Conservation (phyloP, 2,888 invertebrate species). For the Xanthorhoe designata region DNA sequence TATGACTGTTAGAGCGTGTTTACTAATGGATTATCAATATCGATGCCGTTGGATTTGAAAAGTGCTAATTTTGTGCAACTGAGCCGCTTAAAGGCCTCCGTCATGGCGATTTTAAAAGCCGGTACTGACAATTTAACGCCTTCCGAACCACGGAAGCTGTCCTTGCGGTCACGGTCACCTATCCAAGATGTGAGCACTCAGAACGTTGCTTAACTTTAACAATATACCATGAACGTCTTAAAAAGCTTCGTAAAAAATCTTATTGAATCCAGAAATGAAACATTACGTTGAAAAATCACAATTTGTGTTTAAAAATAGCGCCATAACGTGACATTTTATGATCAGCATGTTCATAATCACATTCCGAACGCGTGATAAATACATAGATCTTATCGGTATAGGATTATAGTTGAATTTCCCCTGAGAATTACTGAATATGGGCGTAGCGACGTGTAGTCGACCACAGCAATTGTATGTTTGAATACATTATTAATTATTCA, state of each 20-base stretch:
- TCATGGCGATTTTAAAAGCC: too few relatives aligned
- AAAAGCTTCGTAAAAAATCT: too few relatives aligned
- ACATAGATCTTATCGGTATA: not conserved
- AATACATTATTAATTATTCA: constrained; percentile 44
- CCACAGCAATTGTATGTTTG: constrained; percentile 38
- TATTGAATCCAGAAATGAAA: not conserved
- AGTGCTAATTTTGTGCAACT: not conserved
- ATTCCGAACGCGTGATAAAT: constrained; percentile 9
- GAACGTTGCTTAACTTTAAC: too few relatives aligned
- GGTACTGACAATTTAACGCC: too few relatives aligned
- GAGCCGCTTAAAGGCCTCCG: too few relatives aligned
- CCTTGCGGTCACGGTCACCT: too few relatives aligned
- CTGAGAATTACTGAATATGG: not conserved
- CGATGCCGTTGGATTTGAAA: not conserved
- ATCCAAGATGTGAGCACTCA: too few relatives aligned
- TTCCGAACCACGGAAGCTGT: too few relatives aligned
- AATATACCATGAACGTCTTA: too few relatives aligned
- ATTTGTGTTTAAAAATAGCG: constrained; percentile 12
- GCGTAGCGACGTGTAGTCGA: constrained; percentile 36
- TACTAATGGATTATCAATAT: constrained; percentile 16
- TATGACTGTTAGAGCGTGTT: constrained; percentile 21
- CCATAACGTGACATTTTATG: constrained; percentile 20
- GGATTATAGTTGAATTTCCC: constrained; percentile 16
- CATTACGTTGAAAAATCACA: constrained; percentile 1
- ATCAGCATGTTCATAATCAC: constrained; percentile 6